Conservation (phyloP, 2,888 invertebrate genomes). For the Julus scandinavius region DNA sequence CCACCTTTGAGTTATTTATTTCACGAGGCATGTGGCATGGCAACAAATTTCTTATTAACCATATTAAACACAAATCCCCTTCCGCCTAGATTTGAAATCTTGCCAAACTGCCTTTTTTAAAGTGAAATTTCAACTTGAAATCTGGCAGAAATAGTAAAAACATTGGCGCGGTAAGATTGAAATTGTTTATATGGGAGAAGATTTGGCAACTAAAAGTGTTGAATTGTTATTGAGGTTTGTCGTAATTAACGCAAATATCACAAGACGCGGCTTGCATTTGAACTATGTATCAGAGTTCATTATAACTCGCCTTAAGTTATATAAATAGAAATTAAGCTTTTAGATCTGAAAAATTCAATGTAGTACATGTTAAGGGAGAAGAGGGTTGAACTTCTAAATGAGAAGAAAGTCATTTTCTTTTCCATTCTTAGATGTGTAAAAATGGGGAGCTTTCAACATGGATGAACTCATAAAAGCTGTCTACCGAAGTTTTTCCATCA, state of each 20-base stretch:
- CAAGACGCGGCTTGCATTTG: background rate
- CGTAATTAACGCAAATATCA: background rate
- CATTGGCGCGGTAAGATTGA: background rate
- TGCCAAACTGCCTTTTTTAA: slow-evolving; percentile 7
- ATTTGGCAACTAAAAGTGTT: slow-evolving; percentile 17
- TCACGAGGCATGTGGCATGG: background rate
- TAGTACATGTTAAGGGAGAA: background rate
- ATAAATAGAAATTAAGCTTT: slow-evolving; percentile 14
- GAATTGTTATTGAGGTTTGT: slow-evolving; percentile 4
- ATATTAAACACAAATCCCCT: background rate
- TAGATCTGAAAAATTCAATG: background rate
- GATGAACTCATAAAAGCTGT: background rate
- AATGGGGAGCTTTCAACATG: background rate
- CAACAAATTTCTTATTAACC: slow-evolving; percentile 31
- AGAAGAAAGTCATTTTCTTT: background rate
- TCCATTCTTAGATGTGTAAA: slow-evolving; percentile 1
- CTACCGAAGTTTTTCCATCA: no score
- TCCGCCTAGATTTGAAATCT: background rate
- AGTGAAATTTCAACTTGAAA: background rate
- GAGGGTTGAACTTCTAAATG: background rate
- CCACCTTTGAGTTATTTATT: slow-evolving; percentile 39
- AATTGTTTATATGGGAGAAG: background rate
- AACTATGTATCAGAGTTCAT: background rate
- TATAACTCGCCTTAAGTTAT: background rate
- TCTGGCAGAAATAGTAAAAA: background rate